Evolutionary conservation across 2,888 invertebrate species (phyloP), one percentile per base, ranked within the genome.

Genomic region (Pheosia tremula): DNA sequence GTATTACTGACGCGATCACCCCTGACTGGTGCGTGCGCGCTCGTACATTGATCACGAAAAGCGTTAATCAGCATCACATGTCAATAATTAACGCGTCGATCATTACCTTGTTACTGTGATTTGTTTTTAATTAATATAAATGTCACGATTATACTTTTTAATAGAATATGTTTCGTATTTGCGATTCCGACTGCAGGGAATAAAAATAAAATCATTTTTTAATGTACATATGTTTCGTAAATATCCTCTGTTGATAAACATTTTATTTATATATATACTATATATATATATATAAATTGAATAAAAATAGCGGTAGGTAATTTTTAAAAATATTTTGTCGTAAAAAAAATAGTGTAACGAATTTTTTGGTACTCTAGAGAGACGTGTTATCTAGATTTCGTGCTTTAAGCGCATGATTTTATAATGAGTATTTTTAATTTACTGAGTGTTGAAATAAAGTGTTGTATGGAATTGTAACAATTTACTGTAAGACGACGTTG

Each of bases 41-140:
- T 11, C 43, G 24, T 50, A 47, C 47, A 53, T 37, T 63, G 11
- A 67, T 68, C 58, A 68, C 78, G 81, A 81, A 80, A 81, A 82
- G 78, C 72, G 59, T 67, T 59, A 64, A 68, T 64, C 63, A 75
- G 80, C 88, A 89, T 90, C 88, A 90, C 89, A 88, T 81, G 84
- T 77, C 71, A 81, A 80, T 78, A 79, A 81, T 76, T 68, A 72
- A 70, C 79, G 75, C 81, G 79, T 84, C 80, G 77, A 82, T 83
- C 81, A 87, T 88, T 88, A 88, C 87, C 89, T 89, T 88, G 82
- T 86, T 87, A 91, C 92, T 91, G 92, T 92, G 92, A 92, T 92
- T 91, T 87, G 87, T 88, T 88, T 91, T 87, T 80, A 85, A 24
- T 86, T 86, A 86, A 85, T 83, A 77, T 79, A 74, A 76, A 77